Evolutionary conservation across 1,140 invertebrate genomes (phyloP).

Genomic region (Panagrolaimus sp.): DNA sequence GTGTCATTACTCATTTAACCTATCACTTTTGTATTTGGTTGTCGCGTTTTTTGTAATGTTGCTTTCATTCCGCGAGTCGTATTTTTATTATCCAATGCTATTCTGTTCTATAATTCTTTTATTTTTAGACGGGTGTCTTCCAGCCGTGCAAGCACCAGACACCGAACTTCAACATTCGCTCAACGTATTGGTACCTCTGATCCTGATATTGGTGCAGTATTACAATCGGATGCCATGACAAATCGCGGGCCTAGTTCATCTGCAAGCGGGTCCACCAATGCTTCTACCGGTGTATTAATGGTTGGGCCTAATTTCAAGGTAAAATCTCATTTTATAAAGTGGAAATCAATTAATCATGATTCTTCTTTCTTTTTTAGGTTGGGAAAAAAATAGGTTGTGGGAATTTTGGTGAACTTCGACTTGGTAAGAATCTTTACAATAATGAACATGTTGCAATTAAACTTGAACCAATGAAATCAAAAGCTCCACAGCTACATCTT

Average conservation of each 20-base stretch:
- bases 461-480: constrained; percentile 99
- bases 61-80: too few species aligned
- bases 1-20: too few species aligned
- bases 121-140: constrained; percentile 14
- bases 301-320: constrained; percentile 92
- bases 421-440: constrained; percentile 99
- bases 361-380: constrained; percentile 65
- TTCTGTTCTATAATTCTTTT: too few species aligned
- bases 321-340: background rate
- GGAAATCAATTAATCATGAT: constrained; percentile 3
- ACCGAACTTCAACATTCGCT: background rate
- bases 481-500: constrained; percentile 98
- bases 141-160: constrained; percentile 2
- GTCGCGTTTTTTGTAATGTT: too few species aligned
- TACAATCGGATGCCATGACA: background rate
- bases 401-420: constrained; percentile 96
- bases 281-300: constrained; percentile 73
- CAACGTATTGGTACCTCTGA: constrained; percentile 5
- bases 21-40: too few species aligned
- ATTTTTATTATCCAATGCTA: too few species aligned
- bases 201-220: background rate
- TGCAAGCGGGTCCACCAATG: constrained; percentile 50
- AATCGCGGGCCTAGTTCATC: constrained; percentile 37
- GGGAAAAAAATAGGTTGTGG: constrained; percentile 99
- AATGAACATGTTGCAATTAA: constrained; percentile 99